Conservation (phyloP, 2,888 invertebrate genomes). For the Malacosoma neustria region DNA sequence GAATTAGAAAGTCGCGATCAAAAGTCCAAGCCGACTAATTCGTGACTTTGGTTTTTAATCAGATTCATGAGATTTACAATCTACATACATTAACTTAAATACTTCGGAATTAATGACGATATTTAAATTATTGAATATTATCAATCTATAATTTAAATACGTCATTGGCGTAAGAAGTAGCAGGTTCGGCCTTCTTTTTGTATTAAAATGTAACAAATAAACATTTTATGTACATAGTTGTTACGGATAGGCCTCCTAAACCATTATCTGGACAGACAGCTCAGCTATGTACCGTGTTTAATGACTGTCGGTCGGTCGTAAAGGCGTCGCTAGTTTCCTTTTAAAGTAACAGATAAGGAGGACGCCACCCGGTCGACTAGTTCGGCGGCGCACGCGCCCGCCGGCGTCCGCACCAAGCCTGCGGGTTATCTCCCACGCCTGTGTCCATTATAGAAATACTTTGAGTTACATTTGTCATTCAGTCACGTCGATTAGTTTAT, state of each 20-base stretch:
- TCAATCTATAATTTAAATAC: neutral
- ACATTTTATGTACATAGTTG: too few relatives aligned
- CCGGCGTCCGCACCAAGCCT: conserved; percentile 8
- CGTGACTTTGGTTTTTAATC: conserved; percentile 37
- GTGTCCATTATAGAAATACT: neutral
- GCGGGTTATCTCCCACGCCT: conserved; percentile 13
- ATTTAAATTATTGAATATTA: conserved; percentile 9
- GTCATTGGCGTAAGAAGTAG: neutral
- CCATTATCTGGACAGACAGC: neutral
- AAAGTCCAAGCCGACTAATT: conserved; percentile 20
- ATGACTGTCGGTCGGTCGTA: conserved; percentile 28
- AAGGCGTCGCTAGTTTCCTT: conserved; percentile 64
- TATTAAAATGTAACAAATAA: too few relatives aligned
- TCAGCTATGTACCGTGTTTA: neutral
- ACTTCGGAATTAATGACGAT: conserved; percentile 1
- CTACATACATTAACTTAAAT: conserved; percentile 15
- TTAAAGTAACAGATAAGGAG: conserved; percentile 58
- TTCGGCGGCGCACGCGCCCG: conserved; percentile 20
- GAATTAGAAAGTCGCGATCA: conserved; percentile 34
- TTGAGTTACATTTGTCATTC: neutral
- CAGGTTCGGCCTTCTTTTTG: too few relatives aligned
- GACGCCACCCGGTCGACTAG: conserved; percentile 24
- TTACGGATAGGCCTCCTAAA: neutral
- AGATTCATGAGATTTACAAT: conserved; percentile 14
- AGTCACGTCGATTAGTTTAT: too few relatives aligned